Percentiles rank a stretch among this genome's conserved stretches.
Evolutionary conservation across 2,797 vertebrate genomes (phyloP).

Genomic region (Darevskia mixta): DNA sequence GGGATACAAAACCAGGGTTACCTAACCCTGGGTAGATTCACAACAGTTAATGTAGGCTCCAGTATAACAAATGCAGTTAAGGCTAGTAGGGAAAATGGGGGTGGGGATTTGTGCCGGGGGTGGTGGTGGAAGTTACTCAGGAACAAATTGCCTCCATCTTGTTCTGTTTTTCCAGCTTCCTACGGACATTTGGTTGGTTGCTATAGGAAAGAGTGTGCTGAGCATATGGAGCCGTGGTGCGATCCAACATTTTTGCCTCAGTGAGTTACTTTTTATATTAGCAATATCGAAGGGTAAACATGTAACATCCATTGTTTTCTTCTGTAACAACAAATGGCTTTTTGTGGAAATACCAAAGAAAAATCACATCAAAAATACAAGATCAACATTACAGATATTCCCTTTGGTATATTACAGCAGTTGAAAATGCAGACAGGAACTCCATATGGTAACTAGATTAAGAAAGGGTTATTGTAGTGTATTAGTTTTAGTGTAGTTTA

Average conservation of each 20-base stretch:
- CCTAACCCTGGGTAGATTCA: background rate
- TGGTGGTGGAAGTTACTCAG: background rate
- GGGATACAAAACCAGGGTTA: background rate
- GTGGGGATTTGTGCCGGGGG: too few species aligned
- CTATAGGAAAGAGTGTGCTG: background rate
- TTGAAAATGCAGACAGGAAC: conserved; percentile 17
- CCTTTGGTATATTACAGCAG: conserved; percentile 14
- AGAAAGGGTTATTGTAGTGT: too few species aligned
- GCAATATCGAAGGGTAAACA: background rate
- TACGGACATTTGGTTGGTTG: background rate
- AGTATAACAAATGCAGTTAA: background rate
- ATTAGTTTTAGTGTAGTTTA: too few species aligned
- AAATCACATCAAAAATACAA: conserved; percentile 47
- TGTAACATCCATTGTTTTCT: background rate
- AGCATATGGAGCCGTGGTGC: background rate
- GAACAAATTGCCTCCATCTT: background rate
- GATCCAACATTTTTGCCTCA: background rate
- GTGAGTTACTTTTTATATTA: background rate
- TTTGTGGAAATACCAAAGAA: background rate
- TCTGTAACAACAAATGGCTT: background rate
- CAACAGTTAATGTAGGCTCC: background rate
- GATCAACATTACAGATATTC: conserved; percentile 62
- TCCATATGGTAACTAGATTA: background rate
- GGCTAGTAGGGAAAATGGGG: background rate
- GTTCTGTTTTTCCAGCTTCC: background rate